These are phyloP conservation scores for Merodon equestris DNA, from an alignment of 2,888 invertebrate genomes.

Conservation along the genomic window DNA sequence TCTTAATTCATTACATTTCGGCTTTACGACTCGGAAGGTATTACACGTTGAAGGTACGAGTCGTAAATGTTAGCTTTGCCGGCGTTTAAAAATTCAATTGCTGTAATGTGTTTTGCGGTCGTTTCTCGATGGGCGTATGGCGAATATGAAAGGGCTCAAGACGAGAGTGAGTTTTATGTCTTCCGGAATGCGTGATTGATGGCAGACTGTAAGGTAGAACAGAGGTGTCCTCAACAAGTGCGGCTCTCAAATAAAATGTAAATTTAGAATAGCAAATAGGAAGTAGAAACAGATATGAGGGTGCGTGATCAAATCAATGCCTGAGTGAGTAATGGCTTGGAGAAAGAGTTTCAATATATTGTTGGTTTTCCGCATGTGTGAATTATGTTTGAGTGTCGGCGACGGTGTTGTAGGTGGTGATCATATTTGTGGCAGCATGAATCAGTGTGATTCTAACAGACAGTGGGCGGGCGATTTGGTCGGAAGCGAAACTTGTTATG, in stretches of 20 bases:
- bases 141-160: constrained; percentile 18
- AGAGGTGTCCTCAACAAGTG: no score
- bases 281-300: background rate
- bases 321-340: background rate
- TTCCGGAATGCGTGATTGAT: constrained; percentile 29
- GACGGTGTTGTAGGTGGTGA: background rate
- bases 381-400: no score
- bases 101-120: constrained; percentile 40
- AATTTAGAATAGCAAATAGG: background rate
- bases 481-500: no score
- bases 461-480: no score
- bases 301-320: background rate
- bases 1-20: background rate
- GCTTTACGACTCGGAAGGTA: constrained; percentile 1
- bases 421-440: no score
- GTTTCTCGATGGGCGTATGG: constrained; percentile 26
- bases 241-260: no score
- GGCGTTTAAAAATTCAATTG: constrained; percentile 25
- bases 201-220: background rate
- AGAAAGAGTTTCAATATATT: background rate
- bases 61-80: background rate
- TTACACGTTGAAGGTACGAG: constrained; percentile 1
- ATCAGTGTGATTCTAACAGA: no score
- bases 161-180: constrained; percentile 22
- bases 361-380: background rate